Evolutionary conservation across 2,797 vertebrate genomes (phyloP).

Genomic region (Nasua narica): DNA sequence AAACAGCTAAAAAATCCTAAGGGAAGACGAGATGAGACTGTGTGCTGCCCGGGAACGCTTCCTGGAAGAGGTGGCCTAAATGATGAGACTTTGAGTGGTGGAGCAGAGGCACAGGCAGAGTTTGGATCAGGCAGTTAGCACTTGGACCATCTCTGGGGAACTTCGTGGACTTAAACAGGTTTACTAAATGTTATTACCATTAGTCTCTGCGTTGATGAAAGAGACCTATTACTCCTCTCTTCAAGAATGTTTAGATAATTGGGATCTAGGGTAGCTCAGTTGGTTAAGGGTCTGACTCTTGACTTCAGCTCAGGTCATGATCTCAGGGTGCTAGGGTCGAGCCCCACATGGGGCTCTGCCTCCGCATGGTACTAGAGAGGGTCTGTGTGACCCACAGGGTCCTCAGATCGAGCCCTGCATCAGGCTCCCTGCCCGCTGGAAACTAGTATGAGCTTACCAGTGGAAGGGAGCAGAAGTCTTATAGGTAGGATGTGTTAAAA

Average conservation of each 20-base stretch:
- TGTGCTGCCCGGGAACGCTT: not conserved
- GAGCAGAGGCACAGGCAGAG: not conserved
- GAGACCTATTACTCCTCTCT: not conserved
- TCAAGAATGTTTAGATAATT: not conserved
- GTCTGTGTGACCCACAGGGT: no score
- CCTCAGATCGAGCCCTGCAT: no score
- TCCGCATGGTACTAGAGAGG: no score
- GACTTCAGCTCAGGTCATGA: not conserved
- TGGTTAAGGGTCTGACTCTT: not conserved
- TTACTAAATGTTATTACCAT: not conserved
- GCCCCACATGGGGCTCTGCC: not conserved
- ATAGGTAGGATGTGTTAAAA: not conserved
- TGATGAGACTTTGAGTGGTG: not conserved
- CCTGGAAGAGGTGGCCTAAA: not conserved
- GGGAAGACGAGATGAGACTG: not conserved
- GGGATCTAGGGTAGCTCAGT: not conserved
- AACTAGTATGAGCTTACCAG: not conserved
- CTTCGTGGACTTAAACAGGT: not conserved
- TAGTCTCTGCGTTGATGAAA: not conserved
- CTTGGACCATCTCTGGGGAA: not conserved
- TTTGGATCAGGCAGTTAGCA: not conserved
- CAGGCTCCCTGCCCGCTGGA: no score
- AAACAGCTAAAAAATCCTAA: not conserved
- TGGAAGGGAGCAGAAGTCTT: not conserved
- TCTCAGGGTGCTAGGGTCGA: not conserved